Percentiles rank a stretch among this genome's conserved stretches.
phyloP scores from a whole-genome alignment of 1,140 invertebrate genomes.

The Diuraphis noxia region DNA sequence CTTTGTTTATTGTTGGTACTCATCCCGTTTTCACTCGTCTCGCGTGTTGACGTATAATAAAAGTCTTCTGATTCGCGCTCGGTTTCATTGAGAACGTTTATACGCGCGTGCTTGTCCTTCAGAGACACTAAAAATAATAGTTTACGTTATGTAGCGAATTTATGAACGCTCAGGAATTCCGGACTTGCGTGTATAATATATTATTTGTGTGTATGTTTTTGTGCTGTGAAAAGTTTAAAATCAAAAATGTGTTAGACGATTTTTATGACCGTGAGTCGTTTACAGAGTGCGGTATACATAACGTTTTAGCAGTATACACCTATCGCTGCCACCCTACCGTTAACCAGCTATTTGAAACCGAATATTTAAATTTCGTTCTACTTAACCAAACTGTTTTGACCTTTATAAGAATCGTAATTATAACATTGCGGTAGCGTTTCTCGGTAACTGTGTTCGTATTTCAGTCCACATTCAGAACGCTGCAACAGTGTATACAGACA shows the following conservation, averaged over 20 bases:
- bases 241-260: neutral
- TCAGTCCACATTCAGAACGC: neutral
- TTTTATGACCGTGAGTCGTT: neutral
- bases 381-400: neutral
- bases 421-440: neutral
- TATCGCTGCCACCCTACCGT: neutral
- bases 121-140: conserved; percentile 37
- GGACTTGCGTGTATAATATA: neutral
- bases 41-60: conserved; percentile 6
- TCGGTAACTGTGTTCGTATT: neutral
- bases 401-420: neutral
- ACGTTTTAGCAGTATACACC: neutral
- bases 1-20: conserved; percentile 3
- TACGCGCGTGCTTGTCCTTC: conserved; percentile 7
- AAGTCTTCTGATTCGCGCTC: neutral
- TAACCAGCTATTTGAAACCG: neutral
- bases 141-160: conserved; percentile 3
- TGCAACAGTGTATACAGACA: neutral
- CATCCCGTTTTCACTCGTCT: neutral
- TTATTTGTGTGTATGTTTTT: neutral
- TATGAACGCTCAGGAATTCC: conserved; percentile 3
- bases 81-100: neutral
- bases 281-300: neutral
- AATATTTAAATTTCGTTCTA: conserved; percentile 4
- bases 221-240: neutral